Conservation (phyloP, 2,888 invertebrate genomes). For the Congeria kusceri region DNA sequence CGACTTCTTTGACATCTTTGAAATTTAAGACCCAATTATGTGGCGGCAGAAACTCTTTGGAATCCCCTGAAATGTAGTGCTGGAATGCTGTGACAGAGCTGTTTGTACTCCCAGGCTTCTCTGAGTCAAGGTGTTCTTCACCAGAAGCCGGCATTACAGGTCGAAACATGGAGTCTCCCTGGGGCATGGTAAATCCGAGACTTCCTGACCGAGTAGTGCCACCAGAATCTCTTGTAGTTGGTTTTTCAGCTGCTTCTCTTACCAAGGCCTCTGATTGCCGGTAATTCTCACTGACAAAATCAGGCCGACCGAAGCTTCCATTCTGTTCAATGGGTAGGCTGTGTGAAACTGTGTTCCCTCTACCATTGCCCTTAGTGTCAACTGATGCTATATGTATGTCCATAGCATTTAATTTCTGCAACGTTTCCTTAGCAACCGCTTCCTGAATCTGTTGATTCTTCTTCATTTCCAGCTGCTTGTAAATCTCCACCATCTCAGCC, state of each 20-base stretch:
- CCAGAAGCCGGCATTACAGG: constrained; percentile 16
- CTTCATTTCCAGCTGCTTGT: constrained; percentile 52
- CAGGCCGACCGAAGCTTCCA: no score
- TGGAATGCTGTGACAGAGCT: constrained; percentile 70
- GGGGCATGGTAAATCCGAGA: constrained; percentile 32
- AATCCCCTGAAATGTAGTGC: constrained; percentile 65
- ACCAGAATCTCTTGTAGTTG: constrained; percentile 20
- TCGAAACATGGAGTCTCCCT: constrained; percentile 29
- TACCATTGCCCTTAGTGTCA: no score
- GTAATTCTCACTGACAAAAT: no score
- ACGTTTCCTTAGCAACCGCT: constrained; percentile 43
- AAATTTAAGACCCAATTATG: constrained; percentile 25
- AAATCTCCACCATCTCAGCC: constrained; percentile 63
- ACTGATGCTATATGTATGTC: not conserved
- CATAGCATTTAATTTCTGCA: constrained; percentile 42
- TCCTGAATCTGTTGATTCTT: constrained; percentile 50
- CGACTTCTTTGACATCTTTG: not conserved
- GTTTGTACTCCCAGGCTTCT: constrained; percentile 23
- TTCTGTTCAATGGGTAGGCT: no score
- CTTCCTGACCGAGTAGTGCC: constrained; percentile 39
- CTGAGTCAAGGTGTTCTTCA: constrained; percentile 1
- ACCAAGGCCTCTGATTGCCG: not conserved
- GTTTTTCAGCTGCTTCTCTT: not conserved
- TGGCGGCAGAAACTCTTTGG: constrained; percentile 58
- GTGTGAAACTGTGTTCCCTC: no score